These are phyloP conservation scores for Syrmaticus mikado DNA, from an alignment of 2,113 vertebrate genomes.

Conservation along the genomic window DNA sequence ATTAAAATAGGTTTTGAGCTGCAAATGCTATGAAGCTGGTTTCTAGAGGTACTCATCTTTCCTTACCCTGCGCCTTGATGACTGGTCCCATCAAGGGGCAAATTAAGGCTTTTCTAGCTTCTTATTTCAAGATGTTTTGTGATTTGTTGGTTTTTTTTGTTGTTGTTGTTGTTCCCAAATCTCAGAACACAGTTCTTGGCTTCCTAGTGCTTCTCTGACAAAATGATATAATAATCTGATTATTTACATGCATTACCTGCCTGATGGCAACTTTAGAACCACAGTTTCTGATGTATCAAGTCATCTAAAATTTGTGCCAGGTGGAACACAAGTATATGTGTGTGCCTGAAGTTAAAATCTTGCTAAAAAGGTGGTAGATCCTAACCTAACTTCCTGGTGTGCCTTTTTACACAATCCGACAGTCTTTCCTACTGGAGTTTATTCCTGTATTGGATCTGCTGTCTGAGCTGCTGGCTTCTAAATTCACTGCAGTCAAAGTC, in stretches of 20 bases:
- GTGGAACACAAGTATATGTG: fast-evolving
- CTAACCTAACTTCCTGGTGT: neutral
- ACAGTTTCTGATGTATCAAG: neutral
- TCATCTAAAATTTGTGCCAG: neutral
- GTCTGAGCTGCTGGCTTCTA: neutral
- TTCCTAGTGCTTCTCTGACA: neutral
- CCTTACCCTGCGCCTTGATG: neutral
- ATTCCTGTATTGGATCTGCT: neutral
- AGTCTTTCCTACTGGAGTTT: neutral
- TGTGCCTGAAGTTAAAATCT: neutral
- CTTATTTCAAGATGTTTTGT: neutral
- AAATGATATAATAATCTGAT: neutral
- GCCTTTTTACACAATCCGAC: neutral
- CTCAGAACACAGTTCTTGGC: neutral
- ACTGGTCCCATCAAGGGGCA: neutral
- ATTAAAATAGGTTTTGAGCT: neutral
- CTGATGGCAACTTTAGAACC: neutral
- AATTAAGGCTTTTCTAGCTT: neutral
- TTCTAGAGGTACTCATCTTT: neutral
- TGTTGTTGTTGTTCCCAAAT: neutral
- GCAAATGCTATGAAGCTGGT: neutral
- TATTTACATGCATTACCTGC: neutral
- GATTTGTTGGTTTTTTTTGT: neutral
- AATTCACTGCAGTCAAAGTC: neutral
- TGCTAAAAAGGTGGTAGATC: neutral